Conservation (phyloP, 1,140 invertebrate genomes). For the Atopsyche davidsoni region DNA sequence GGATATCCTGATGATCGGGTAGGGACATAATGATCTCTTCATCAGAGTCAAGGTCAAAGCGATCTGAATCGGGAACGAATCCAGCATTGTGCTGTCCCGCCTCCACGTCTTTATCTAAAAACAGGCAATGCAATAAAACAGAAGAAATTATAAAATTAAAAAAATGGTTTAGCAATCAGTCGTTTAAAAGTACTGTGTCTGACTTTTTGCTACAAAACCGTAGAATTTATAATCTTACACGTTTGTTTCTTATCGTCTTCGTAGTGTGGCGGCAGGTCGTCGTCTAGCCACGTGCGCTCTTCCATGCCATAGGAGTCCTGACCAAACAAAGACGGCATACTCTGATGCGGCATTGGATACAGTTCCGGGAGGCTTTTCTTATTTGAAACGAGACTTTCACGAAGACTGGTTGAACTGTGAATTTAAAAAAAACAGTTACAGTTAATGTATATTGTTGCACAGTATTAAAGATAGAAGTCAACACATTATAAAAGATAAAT, state of each 20-base stretch:
- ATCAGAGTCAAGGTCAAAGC: constrained; percentile 8
- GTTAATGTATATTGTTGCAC: not conserved
- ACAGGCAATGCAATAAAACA: too few relatives aligned
- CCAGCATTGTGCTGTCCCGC: constrained; percentile 3
- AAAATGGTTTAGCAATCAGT: too few relatives aligned
- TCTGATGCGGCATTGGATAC: constrained; percentile 22
- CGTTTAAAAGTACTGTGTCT: too few relatives aligned
- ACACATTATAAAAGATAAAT: too few relatives aligned
- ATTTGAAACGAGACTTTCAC: constrained; percentile 16
- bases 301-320: constrained; percentile 12
- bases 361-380: constrained; percentile 18
- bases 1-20: too few relatives aligned
- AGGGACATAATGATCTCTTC: constrained; percentile 18
- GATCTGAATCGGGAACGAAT: not conserved
- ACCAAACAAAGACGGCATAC: constrained; percentile 17
- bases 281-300: constrained; percentile 12
- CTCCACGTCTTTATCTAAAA: not conserved
- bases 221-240: too few relatives aligned
- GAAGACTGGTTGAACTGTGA: not conserved
- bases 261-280: constrained; percentile 9
- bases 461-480: too few relatives aligned
- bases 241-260: not conserved
- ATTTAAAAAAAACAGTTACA: not conserved
- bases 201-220: too few relatives aligned
- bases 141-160: too few relatives aligned